Evolutionary conservation across 2,888 invertebrate genomes (phyloP).

Genomic region (Netelia fuscicornis): DNA sequence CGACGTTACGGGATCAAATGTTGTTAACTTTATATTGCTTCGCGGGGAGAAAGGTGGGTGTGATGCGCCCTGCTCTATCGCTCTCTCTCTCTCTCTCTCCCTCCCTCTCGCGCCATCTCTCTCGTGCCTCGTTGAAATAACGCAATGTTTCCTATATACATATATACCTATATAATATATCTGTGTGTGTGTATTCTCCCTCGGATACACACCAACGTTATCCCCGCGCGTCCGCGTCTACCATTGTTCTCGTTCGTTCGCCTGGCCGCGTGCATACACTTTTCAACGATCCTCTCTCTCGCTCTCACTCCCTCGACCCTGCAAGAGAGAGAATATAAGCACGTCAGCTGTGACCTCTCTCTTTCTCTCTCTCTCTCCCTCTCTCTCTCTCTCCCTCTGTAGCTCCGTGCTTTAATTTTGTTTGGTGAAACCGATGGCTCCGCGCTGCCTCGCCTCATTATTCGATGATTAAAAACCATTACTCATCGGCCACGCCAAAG

Average conservation of each 20-base stretch:
- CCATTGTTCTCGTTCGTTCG: slow-evolving; percentile 61
- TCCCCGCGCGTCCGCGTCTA: slow-evolving; percentile 49
- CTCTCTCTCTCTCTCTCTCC: slow-evolving; percentile 41
- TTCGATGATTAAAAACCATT: slow-evolving; percentile 73
- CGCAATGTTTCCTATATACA: slow-evolving; percentile 39
- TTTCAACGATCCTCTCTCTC: slow-evolving; percentile 52
- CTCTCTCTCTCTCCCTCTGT: neutral
- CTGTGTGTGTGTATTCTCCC: neutral
- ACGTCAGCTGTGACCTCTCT: slow-evolving; percentile 70
- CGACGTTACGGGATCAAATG: slow-evolving; percentile 81
- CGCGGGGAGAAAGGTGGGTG: slow-evolving; percentile 71
- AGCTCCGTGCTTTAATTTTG: slow-evolving; percentile 70
- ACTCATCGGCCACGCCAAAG: slow-evolving; percentile 66
- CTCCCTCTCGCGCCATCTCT: slow-evolving; percentile 31
- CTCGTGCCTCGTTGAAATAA: slow-evolving; percentile 54
- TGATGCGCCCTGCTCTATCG: slow-evolving; percentile 26
- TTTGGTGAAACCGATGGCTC: slow-evolving; percentile 68
- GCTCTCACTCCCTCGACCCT: slow-evolving; percentile 33
- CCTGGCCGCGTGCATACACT: slow-evolving; percentile 58
- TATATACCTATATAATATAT: slow-evolving; percentile 6
- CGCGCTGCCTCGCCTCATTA: slow-evolving; percentile 68
- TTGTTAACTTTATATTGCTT: slow-evolving; percentile 82
- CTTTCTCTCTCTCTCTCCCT: slow-evolving; percentile 18
- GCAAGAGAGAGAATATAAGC: slow-evolving; percentile 16
- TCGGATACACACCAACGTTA: slow-evolving; percentile 53